phyloP scores from a whole-genome alignment of 2,797 vertebrate species.

The Eulemur albifrons region DNA sequence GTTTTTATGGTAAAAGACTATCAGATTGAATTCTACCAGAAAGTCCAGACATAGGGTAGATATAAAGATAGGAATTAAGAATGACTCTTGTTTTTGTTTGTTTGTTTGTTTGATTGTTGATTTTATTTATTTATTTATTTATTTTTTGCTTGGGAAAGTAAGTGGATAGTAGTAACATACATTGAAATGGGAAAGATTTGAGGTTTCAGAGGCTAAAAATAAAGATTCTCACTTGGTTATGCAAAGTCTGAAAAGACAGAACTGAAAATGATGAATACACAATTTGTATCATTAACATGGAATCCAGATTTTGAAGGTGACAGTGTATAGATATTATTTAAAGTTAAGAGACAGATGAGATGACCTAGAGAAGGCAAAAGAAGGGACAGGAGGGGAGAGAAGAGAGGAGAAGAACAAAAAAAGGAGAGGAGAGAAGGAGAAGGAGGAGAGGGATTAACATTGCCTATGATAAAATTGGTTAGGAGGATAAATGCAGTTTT shows the following conservation, averaged over 20 bases:
- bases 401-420: too few relatives aligned
- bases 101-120: neutral
- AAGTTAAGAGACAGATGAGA: neutral
- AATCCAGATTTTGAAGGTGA: neutral
- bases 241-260: neutral
- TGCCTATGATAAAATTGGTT: neutral
- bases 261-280: neutral
- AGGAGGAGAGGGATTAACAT: neutral
- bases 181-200: neutral
- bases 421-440: accelerated
- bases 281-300: neutral
- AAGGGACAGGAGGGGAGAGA: too few relatives aligned
- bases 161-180: neutral
- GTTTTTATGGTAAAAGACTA: neutral
- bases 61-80: neutral
- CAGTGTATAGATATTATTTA: neutral
- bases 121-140: neutral
- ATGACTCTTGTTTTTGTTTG: neutral
- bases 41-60: neutral
- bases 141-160: neutral
- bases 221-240: neutral
- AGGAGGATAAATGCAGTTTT: neutral
- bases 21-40: neutral
- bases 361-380: neutral
- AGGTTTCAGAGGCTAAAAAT: neutral